Evolutionary conservation across 1,140 invertebrate species (phyloP).

Genomic region (Phymorhynchus buccinoides): DNA sequence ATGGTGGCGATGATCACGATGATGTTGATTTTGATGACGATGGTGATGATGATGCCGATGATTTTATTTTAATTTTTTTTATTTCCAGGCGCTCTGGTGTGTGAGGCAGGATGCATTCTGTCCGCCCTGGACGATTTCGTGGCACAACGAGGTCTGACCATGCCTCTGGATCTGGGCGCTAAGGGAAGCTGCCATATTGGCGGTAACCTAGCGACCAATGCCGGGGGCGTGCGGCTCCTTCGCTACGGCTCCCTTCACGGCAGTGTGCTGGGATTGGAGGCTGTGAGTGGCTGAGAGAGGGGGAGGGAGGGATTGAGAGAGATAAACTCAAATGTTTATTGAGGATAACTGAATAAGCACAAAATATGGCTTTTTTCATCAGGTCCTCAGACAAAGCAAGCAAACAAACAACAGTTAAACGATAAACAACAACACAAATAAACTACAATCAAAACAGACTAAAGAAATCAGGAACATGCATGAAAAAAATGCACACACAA

Average conservation of each 20-base stretch:
- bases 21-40: too few relatives aligned
- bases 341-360: too few relatives aligned
- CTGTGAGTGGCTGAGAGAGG: slow-evolving; percentile 80
- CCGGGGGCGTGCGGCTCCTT: slow-evolving; percentile 92
- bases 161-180: slow-evolving; percentile 96
- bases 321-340: too few relatives aligned
- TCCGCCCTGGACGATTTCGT: slow-evolving; percentile 88
- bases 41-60: too few relatives aligned
- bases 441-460: too few relatives aligned
- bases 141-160: slow-evolving; percentile 83
- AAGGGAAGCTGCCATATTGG: slow-evolving; percentile 98
- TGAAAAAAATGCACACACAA: neutral
- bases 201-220: slow-evolving; percentile 97
- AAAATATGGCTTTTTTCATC: too few relatives aligned
- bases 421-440: too few relatives aligned
- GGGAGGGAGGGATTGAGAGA: too few relatives aligned
- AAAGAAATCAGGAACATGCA: too few relatives aligned
- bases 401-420: too few relatives aligned
- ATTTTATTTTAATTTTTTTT: neutral
- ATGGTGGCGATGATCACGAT: too few relatives aligned
- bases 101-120: slow-evolving; percentile 93
- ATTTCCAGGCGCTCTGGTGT: slow-evolving; percentile 83
- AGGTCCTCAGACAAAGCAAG: too few relatives aligned
- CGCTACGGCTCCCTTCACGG: slow-evolving; percentile 97
- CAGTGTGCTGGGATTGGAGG: slow-evolving; percentile 92